phyloP scores from a whole-genome alignment of 2,113 vertebrate genomes.

The Fulmarus glacialis region DNA sequence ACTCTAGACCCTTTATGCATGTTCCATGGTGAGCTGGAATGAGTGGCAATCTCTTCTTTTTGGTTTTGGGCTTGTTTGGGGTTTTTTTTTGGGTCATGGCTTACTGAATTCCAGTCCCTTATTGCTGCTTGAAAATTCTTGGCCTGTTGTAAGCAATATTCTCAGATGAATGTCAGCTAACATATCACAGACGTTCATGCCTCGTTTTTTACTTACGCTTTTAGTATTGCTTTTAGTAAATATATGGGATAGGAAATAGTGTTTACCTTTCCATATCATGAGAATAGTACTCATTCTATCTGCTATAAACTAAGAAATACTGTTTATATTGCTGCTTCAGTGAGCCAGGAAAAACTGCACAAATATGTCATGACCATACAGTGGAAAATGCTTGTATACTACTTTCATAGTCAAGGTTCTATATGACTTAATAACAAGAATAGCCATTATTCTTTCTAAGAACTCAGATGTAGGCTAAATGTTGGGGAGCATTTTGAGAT shows the following conservation, averaged over 20 bases:
- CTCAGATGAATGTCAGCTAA: neutral
- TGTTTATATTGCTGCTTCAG: slow-evolving; percentile 42
- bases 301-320: neutral
- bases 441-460: neutral
- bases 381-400: neutral
- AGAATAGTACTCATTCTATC: neutral
- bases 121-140: neutral
- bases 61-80: neutral
- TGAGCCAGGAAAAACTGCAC: neutral
- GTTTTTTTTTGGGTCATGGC: neutral
- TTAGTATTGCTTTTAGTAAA: slow-evolving; percentile 32
- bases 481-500: neutral
- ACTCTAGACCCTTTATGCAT: neutral
- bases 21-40: neutral
- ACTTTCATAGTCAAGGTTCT: neutral
- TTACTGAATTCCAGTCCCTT: neutral
- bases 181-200: neutral
- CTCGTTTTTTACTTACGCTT: neutral
- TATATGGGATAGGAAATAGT: neutral
- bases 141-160: neutral
- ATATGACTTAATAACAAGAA: neutral
- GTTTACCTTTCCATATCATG: slow-evolving; percentile 15
- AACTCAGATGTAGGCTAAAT: neutral
- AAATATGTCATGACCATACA: neutral
- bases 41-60: neutral